Percentiles rank a stretch among this genome's conserved stretches.
phyloP scores from a whole-genome alignment of 2,888 invertebrate species.

The Troglohyphantes excavatus region DNA sequence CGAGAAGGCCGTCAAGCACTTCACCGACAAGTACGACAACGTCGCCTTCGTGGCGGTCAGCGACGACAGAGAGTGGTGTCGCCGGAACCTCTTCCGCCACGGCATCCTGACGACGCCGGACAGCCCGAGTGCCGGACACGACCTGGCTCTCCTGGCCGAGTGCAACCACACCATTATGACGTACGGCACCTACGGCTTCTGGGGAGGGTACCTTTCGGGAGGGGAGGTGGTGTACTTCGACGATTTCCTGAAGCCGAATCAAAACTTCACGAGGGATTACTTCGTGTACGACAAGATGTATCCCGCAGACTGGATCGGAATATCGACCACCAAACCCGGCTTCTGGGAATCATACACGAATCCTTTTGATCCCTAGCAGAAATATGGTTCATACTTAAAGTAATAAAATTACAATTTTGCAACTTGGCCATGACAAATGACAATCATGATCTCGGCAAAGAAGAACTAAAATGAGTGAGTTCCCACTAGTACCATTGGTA shows the following conservation, averaged over 20 bases:
- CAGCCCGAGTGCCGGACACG: slow-evolving; percentile 44
- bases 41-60: slow-evolving; percentile 71
- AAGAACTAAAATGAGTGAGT: too few relatives aligned
- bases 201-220: slow-evolving; percentile 70
- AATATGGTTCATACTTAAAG: too few relatives aligned
- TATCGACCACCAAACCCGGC: slow-evolving; percentile 58
- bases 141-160: slow-evolving; percentile 53
- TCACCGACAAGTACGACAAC: slow-evolving; percentile 48
- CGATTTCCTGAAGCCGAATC: slow-evolving; percentile 66
- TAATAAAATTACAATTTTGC: too few relatives aligned
- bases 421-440: too few relatives aligned
- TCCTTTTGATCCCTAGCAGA: slow-evolving; percentile 8
- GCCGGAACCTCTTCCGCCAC: slow-evolving; percentile 17
- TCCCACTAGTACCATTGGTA: too few relatives aligned
- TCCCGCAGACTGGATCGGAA: slow-evolving; percentile 65
- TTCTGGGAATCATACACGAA: slow-evolving; percentile 72
- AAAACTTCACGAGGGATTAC: slow-evolving; percentile 8
- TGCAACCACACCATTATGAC: slow-evolving; percentile 78
- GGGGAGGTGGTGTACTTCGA: slow-evolving; percentile 71
- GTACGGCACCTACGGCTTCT: slow-evolving; percentile 76
- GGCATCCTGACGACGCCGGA: slow-evolving; percentile 55
- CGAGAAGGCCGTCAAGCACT: slow-evolving; percentile 52
- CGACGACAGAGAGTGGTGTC: slow-evolving; percentile 74
- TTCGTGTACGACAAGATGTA: slow-evolving; percentile 72
- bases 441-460: too few relatives aligned